Evolutionary conservation across 2,113 vertebrate species (phyloP).

Genomic region (Scartelaos histophorus): DNA sequence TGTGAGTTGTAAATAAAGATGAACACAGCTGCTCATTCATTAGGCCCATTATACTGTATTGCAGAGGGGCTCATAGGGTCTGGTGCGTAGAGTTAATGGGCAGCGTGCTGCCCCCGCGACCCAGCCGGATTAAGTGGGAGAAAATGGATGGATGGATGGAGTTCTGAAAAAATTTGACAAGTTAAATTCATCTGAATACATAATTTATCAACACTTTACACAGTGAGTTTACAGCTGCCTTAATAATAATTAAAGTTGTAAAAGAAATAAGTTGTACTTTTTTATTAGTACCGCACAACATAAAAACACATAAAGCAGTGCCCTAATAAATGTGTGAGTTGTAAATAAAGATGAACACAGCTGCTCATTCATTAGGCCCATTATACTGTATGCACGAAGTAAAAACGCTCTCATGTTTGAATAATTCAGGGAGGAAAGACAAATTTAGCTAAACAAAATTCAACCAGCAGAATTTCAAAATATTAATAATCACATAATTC

Average conservation of each 20-base stretch:
- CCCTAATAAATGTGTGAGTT: slow-evolving; percentile 1
- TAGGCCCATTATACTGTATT: slow-evolving; percentile 2
- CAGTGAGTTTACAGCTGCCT: not conserved
- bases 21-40: slow-evolving; percentile 2
- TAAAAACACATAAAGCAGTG: not conserved
- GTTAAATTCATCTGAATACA: too few species aligned
- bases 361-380: slow-evolving; percentile 1
- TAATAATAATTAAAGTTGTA: not conserved
- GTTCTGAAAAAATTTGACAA: too few species aligned
- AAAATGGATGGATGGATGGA: too few species aligned
- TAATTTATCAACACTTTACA: too few species aligned
- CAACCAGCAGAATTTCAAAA: not conserved
- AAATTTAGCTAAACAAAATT: not conserved
- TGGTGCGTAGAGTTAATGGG: too few species aligned
- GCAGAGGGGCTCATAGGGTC: too few species aligned
- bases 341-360: not conserved
- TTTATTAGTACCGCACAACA: not conserved
- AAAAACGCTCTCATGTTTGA: not conserved
- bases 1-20: slow-evolving; percentile 1
- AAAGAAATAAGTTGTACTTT: not conserved
- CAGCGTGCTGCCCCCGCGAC: too few species aligned
- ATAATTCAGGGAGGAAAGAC: slow-evolving; percentile 2
- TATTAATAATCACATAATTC: not conserved
- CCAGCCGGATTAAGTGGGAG: too few species aligned
- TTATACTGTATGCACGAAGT: not conserved